Evolutionary conservation across 2,888 invertebrate genomes (phyloP).

Genomic region (Parochlus steinenii): DNA sequence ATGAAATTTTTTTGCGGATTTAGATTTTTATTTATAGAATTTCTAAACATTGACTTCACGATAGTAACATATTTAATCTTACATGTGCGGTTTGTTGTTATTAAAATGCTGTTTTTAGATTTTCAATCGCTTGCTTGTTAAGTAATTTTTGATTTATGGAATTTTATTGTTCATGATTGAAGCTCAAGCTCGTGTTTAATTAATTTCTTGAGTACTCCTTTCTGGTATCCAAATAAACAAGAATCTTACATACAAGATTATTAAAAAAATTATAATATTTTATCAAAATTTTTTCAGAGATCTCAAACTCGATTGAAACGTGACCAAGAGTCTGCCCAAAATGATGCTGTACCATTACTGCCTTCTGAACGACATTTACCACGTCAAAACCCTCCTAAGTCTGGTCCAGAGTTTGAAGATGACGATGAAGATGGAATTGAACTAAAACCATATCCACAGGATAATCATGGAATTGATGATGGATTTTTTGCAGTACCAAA

Average conservation of each 20-base stretch:
- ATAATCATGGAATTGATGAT: constrained; percentile 6
- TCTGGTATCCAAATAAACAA: background rate
- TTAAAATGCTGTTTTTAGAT: no score
- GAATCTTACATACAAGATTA: background rate
- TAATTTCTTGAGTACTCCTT: background rate
- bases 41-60: no score
- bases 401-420: constrained; percentile 8
- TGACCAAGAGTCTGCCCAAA: constrained; percentile 3
- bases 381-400: constrained; percentile 4
- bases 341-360: constrained; percentile 4
- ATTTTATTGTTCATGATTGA: no score
- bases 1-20: no score
- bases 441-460: no score
- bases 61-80: no score
- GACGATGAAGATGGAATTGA: constrained; percentile 2
- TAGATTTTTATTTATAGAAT: no score
- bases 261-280: background rate
- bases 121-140: no score
- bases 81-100: no score
- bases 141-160: no score
- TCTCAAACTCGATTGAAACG: background rate
- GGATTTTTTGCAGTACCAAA: constrained; percentile 2
- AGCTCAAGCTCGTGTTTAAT: background rate
- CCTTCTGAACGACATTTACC: constrained; percentile 7
- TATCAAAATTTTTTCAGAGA: constrained; percentile 1